Percentiles rank a stretch among this genome's conserved stretches.
phyloP scores from a whole-genome alignment of 2,888 invertebrate species.

The Lasioglossum lativentre region DNA sequence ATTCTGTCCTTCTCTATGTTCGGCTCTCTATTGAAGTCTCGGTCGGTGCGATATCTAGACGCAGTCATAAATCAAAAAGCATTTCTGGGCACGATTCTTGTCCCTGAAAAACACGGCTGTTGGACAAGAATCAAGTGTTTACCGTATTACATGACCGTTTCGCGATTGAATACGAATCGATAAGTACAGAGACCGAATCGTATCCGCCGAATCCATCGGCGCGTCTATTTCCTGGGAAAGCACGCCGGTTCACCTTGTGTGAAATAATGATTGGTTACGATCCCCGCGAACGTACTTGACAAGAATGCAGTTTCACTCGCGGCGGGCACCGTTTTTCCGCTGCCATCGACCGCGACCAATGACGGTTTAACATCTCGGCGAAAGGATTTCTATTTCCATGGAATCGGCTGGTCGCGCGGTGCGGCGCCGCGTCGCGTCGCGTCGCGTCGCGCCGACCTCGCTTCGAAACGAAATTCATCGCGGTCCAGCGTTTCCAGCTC shows the following conservation, averaged over 20 bases:
- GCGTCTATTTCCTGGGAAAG: conserved; percentile 61
- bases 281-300: conserved; percentile 78
- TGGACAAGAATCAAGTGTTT: no score
- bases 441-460: not conserved
- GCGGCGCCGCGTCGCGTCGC: no score
- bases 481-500: conserved; percentile 8
- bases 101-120: no score
- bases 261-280: conserved; percentile 65
- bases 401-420: conserved; percentile 47
- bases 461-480: conserved; percentile 34
- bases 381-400: conserved; percentile 71
- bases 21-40: no score
- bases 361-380: conserved; percentile 57
- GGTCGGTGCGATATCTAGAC: no score
- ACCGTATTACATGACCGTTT: not conserved
- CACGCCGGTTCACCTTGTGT: conserved; percentile 60
- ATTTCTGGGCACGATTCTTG: no score
- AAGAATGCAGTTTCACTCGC: conserved; percentile 80
- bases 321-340: conserved; percentile 72
- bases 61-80: no score
- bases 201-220: not conserved
- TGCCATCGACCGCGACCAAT: conserved; percentile 73
- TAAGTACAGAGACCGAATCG: not conserved
- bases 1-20: no score
- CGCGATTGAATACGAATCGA: not conserved